Conservation (phyloP, 2,888 invertebrate genomes). For the Trileptium ribeirensis region DNA sequence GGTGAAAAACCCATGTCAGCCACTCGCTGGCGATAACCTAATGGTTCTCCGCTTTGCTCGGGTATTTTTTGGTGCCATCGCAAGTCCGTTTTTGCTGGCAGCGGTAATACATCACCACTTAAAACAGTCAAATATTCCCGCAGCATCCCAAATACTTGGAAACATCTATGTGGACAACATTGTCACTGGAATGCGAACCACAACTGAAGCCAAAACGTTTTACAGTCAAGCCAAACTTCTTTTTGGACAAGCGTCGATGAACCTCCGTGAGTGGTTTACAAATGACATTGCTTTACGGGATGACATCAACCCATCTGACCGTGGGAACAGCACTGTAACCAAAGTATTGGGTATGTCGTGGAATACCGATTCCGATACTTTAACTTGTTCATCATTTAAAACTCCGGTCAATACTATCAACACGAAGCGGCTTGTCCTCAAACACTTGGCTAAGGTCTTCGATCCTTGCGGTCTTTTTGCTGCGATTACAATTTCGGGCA, state of each 20-base stretch:
- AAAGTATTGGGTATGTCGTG: slow-evolving; percentile 17
- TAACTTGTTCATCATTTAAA: background rate
- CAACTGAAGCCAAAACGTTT: slow-evolving; percentile 13
- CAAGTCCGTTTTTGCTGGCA: slow-evolving; percentile 25
- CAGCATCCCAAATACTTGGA: slow-evolving; percentile 1
- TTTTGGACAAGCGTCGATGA: slow-evolving; percentile 22
- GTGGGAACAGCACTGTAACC: background rate
- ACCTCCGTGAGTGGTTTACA: slow-evolving; percentile 19
- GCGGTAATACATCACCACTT: slow-evolving; percentile 15
- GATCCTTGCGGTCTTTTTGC: slow-evolving; percentile 36
- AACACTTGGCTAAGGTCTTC: slow-evolving; percentile 30
- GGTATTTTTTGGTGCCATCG: background rate
- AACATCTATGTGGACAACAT: slow-evolving; percentile 36
- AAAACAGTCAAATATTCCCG: background rate
- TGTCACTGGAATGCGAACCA: background rate
- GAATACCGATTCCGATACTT: slow-evolving; percentile 12
- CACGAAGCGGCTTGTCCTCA: slow-evolving; percentile 31
- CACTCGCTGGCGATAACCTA: background rate
- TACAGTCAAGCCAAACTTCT: slow-evolving; percentile 25
- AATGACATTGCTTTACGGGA: background rate
- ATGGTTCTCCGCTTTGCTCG: background rate
- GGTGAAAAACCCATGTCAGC: slow-evolving; percentile 13
- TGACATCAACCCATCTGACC: background rate
- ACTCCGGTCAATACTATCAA: background rate
- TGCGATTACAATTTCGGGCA: slow-evolving; percentile 30